Percentiles rank a stretch among this genome's conserved stretches.
Evolutionary conservation across 2,797 vertebrate species (phyloP).

Genomic region (Bradypodion pumilum): DNA sequence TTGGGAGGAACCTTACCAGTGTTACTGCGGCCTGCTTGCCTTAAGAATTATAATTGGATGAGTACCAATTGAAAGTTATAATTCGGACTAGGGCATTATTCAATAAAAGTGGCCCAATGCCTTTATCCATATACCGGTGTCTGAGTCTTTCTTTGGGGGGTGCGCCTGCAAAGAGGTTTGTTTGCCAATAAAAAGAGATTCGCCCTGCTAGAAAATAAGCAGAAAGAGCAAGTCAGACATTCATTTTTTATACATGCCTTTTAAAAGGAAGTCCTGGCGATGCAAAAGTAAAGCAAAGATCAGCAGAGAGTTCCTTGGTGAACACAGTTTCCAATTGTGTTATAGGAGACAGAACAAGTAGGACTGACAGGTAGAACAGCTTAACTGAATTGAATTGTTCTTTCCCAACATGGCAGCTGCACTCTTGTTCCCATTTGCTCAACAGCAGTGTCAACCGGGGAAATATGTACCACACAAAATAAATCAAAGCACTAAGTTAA

Average conservation of each 20-base stretch:
- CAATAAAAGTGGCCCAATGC: no score
- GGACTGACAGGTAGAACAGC: constrained; percentile 49
- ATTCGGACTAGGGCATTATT: no score
- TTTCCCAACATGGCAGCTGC: constrained; percentile 49
- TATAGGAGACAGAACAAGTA: constrained; percentile 42
- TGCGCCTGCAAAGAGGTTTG: no score
- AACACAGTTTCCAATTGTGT: constrained; percentile 47
- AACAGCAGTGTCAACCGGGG: constrained; percentile 29
- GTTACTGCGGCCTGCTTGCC: no score
- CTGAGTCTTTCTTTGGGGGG: no score
- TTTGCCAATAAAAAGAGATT: no score
- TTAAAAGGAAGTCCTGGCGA: constrained; percentile 12
- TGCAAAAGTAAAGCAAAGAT: constrained; percentile 20
- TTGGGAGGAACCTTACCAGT: no score
- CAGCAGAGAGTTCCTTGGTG: constrained; percentile 41
- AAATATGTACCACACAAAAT: constrained; percentile 42
- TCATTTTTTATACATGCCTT: background rate
- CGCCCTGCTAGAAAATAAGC: background rate
- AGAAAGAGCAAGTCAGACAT: background rate
- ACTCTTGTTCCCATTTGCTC: constrained; percentile 53
- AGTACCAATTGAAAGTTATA: no score
- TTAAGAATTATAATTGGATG: no score
- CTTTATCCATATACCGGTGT: no score
- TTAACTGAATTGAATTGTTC: constrained; percentile 57
- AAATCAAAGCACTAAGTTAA: constrained; percentile 51